Evolutionary conservation across 2,888 invertebrate species (phyloP).

Genomic region (Amblyjoppa proteus): DNA sequence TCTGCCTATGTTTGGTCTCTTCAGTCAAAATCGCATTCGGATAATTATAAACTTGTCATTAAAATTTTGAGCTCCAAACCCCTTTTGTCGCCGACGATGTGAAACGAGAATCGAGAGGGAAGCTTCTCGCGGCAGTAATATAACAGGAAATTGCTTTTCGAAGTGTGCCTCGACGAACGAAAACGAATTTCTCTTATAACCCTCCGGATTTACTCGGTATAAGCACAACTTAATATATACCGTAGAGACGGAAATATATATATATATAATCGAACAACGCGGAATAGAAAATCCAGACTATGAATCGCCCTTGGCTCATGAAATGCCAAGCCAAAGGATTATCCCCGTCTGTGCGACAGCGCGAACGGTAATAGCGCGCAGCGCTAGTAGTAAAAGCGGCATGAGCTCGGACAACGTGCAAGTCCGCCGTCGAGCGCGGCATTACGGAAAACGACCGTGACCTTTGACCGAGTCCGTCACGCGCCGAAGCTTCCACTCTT

Average conservation of each 20-base stretch:
- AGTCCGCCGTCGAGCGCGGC: background rate
- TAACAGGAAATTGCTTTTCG: constrained; percentile 49
- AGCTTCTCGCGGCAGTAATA: constrained; percentile 6
- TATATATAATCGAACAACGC: background rate
- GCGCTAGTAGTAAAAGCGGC: constrained; percentile 23
- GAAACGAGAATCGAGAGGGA: constrained; percentile 8
- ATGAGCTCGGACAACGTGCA: constrained; percentile 32
- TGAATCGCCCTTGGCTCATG: constrained; percentile 6
- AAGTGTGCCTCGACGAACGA: constrained; percentile 36
- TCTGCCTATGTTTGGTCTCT: background rate
- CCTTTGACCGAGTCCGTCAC: constrained; percentile 34
- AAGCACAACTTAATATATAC: background rate
- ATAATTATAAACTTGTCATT: background rate
- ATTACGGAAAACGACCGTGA: constrained; percentile 35
- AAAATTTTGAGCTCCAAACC: background rate
- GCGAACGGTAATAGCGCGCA: constrained; percentile 12
- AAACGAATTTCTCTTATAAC: constrained; percentile 3
- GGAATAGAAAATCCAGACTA: background rate
- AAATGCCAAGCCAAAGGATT: constrained; percentile 29
- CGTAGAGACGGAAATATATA: background rate
- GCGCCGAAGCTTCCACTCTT: constrained; percentile 24
- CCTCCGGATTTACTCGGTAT: background rate
- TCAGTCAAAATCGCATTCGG: background rate
- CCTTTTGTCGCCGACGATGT: background rate
- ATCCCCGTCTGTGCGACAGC: background rate